phyloP scores from a whole-genome alignment of 2,113 vertebrate species.

The human (Homo sapiens) region GRCh38 chr20:10216501-10217000 shows the following conservation, averaged over 20 bases:
- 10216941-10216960: constrained; percentile 19
- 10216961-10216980: constrained; percentile 18
- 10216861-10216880: background rate
- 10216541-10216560: constrained; percentile 22
- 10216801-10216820: background rate
- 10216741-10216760: constrained; percentile 20
- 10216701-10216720: constrained; percentile 45
- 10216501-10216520: constrained; percentile 57
- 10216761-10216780: constrained; percentile 10
- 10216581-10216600: constrained; percentile 1
- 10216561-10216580: constrained; percentile 50
- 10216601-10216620: constrained; percentile 49
- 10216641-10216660: constrained; percentile 42
- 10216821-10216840: background rate
- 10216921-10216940: background rate
- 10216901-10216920: background rate
- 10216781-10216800: background rate
- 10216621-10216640: background rate
- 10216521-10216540: constrained; percentile 67
- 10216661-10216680: constrained; percentile 51
- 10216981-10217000: constrained; percentile 42
- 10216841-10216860: background rate
- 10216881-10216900: constrained; percentile 6
- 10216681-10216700: constrained; percentile 63
- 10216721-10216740: constrained; percentile 70